Evolutionary conservation across 2,113 vertebrate species (phyloP).

Genomic region (Chlamydotis undulata): DNA sequence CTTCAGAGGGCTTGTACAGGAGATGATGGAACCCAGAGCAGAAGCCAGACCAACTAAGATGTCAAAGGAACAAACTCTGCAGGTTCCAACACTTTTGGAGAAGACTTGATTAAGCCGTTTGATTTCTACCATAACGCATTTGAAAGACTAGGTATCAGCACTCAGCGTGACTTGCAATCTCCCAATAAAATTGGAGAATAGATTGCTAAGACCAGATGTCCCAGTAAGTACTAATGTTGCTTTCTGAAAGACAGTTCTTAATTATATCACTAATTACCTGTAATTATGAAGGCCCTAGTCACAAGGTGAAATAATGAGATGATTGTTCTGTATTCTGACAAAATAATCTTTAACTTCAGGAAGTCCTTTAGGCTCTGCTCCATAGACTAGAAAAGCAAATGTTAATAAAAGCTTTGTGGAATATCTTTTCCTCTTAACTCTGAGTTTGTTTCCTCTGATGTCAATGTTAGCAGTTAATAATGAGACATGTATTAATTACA

Average conservation of each 20-base stretch:
- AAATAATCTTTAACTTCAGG: not conserved
- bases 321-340: not conserved
- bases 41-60: not conserved
- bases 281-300: not conserved
- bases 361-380: not conserved
- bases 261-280: not conserved
- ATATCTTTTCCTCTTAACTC: not conserved
- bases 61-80: accelerated
- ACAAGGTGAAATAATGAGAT: not conserved
- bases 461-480: slow-evolving; percentile 22
- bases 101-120: not conserved
- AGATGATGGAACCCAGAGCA: not conserved
- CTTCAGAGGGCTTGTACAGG: not conserved
- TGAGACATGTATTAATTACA: not conserved
- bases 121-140: not conserved
- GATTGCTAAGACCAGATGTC: not conserved
- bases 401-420: not conserved
- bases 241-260: not conserved
- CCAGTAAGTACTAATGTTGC: not conserved
- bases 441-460: not conserved
- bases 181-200: not conserved
- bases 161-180: not conserved
- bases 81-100: not conserved
- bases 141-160: not conserved
- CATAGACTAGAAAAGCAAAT: not conserved